Conservation (phyloP, 2,113 vertebrate genomes). For the Lepus europaeus region DNA sequence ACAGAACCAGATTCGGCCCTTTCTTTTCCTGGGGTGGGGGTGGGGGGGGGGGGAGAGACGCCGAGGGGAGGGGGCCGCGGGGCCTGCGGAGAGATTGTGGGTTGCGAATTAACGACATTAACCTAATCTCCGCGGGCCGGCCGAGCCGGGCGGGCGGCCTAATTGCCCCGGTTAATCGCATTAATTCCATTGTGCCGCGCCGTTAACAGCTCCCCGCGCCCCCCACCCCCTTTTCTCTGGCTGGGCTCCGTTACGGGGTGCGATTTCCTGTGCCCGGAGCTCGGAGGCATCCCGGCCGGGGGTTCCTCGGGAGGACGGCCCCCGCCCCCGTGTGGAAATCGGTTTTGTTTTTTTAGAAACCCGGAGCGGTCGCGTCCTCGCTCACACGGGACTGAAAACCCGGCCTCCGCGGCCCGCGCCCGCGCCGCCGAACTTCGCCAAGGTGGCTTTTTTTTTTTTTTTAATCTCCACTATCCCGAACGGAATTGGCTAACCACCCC, state of each 20-base stretch:
- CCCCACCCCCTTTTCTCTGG: conserved; percentile 78
- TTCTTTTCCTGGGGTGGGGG: conserved; percentile 71
- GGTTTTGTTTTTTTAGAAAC: conserved; percentile 69
- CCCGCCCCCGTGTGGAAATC: neutral
- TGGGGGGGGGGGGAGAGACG: conserved; percentile 68
- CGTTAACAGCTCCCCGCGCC: conserved; percentile 85
- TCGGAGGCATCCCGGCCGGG: conserved; percentile 68
- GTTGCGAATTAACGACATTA: conserved; percentile 98
- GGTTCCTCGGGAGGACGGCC: conserved; percentile 48
- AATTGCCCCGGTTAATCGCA: conserved; percentile 93
- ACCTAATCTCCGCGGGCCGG: conserved; percentile 89
- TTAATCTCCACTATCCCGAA: neutral
- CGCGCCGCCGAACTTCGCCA: neutral
- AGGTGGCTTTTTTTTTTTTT: neutral
- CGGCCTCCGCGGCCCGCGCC: neutral
- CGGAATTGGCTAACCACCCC: neutral
- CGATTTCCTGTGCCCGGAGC: conserved; percentile 85
- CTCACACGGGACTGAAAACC: neutral
- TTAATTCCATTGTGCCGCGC: conserved; percentile 90
- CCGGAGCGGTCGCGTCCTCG: neutral
- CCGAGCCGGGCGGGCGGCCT: conserved; percentile 84
- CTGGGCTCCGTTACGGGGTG: conserved; percentile 84
- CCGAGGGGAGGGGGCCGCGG: conserved; percentile 78
- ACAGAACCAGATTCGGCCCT: conserved; percentile 89
- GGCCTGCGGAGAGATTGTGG: conserved; percentile 90